Percentiles rank a stretch among this genome's conserved stretches.
Conservation (phyloP, 2,888 invertebrate genomes). For the Fabriciana adippe region DNA sequence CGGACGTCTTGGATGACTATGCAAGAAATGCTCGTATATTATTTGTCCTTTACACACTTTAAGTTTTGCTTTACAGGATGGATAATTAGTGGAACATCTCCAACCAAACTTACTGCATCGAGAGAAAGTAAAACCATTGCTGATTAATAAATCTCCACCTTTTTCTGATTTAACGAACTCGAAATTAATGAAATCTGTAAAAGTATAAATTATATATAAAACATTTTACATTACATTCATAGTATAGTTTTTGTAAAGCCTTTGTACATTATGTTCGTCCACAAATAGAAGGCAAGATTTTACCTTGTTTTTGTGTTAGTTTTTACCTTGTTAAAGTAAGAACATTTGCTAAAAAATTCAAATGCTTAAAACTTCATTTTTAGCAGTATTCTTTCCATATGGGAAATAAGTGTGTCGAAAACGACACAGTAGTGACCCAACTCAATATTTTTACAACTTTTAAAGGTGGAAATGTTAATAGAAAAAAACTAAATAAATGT, state of each 20-base stretch:
- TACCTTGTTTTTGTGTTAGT: too few relatives aligned
- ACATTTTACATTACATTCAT: too few relatives aligned
- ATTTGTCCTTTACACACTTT: slow-evolving; percentile 3
- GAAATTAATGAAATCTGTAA: slow-evolving; percentile 14
- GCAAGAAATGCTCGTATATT: slow-evolving; percentile 4
- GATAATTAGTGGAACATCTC: slow-evolving; percentile 14
- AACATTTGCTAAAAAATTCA: too few relatives aligned
- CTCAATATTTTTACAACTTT: neutral
- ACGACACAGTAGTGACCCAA: neutral
- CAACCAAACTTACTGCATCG: slow-evolving; percentile 16
- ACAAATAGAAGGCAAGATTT: neutral
- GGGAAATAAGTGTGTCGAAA: too few relatives aligned
- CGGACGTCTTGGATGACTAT: neutral
- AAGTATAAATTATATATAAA: neutral
- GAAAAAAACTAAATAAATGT: too few relatives aligned
- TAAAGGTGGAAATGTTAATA: too few relatives aligned
- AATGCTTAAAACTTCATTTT: too few relatives aligned
- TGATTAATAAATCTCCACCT: slow-evolving; percentile 6
- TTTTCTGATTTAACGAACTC: slow-evolving; percentile 13
- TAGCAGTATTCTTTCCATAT: too few relatives aligned
- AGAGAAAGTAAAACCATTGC: slow-evolving; percentile 9
- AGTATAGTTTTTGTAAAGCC: too few relatives aligned
- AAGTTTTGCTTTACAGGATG: slow-evolving; percentile 9
- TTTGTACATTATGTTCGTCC: too few relatives aligned
- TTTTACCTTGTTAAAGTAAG: too few relatives aligned